These are phyloP conservation scores for Stegostoma tigrinum DNA, from an alignment of 2,113 vertebrate genomes.

Conservation along the genomic window DNA sequence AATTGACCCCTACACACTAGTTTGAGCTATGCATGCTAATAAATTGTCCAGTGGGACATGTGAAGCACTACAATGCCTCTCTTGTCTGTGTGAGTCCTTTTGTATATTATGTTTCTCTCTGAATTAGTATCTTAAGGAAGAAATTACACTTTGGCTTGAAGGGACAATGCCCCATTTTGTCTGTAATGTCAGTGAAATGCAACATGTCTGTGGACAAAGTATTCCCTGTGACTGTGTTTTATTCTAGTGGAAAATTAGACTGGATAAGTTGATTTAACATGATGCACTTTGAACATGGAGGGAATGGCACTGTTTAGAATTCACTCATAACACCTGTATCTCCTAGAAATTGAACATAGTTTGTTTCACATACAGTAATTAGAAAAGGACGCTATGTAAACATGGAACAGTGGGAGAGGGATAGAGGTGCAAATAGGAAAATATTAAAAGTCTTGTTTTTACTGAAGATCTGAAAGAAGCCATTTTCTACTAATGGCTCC, in stretches of 20 bases:
- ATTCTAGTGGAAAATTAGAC: not conserved
- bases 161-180: not conserved
- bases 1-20: slow-evolving; percentile 63
- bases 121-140: not conserved
- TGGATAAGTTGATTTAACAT: not conserved
- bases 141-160: not conserved
- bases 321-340: not conserved
- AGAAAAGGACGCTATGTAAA: not conserved
- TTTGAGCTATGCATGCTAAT: slow-evolving; percentile 77
- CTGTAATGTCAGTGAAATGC: not conserved
- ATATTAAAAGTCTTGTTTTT: not conserved
- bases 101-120: slow-evolving; percentile 9
- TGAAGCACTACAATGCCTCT: slow-evolving; percentile 45
- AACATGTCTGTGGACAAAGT: not conserved
- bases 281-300: not conserved
- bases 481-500: not conserved
- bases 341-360: not conserved
- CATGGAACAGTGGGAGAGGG: not conserved
- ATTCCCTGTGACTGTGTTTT: not conserved
- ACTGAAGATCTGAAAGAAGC: not conserved
- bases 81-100: slow-evolving; percentile 38
- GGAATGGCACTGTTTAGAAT: not conserved
- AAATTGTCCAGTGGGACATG: slow-evolving; percentile 61
- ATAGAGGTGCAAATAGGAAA: too few species aligned
- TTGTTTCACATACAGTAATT: not conserved